Evolutionary conservation across 2,797 vertebrate genomes (phyloP).

Genomic region (Sarcophilus harrisii): DNA sequence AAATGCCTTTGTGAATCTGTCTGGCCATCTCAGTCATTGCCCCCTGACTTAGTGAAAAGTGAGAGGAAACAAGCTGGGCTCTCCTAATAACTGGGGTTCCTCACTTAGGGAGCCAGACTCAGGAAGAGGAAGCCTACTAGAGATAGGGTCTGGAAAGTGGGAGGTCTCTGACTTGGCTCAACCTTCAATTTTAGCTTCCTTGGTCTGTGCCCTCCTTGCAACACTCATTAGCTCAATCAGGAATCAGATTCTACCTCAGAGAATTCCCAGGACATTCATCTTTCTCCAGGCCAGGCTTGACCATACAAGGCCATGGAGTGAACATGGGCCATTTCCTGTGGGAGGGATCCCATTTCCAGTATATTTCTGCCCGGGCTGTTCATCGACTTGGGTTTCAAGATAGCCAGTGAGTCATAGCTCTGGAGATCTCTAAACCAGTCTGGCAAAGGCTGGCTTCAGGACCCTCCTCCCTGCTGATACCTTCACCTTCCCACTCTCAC

Average conservation of each 20-base stretch:
- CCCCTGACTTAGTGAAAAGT: not conserved
- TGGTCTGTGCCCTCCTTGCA: not conserved
- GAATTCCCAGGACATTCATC: slow-evolving; percentile 25
- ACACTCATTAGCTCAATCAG: not conserved
- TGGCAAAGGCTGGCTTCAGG: not conserved
- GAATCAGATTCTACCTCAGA: not conserved
- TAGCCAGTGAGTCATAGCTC: not conserved
- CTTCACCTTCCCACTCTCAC: not conserved
- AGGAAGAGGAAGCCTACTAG: not conserved
- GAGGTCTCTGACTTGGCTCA: not conserved
- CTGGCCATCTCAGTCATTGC: not conserved
- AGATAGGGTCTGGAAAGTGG: not conserved
- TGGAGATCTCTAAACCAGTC: not conserved
- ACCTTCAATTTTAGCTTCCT: not conserved
- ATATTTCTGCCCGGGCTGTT: not conserved
- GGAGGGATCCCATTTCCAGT: slow-evolving; percentile 33
- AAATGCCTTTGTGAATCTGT: not conserved
- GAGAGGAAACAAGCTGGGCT: not conserved
- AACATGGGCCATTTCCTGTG: not conserved
- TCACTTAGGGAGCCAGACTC: not conserved
- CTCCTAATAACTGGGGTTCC: not conserved
- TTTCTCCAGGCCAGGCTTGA: not conserved
- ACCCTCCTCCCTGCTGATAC: not conserved
- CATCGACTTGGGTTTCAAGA: not conserved
- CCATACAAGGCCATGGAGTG: slow-evolving; percentile 27